Evolutionary conservation across 2,888 invertebrate species (phyloP).

Genomic region (Drosophila pegasa): DNA sequence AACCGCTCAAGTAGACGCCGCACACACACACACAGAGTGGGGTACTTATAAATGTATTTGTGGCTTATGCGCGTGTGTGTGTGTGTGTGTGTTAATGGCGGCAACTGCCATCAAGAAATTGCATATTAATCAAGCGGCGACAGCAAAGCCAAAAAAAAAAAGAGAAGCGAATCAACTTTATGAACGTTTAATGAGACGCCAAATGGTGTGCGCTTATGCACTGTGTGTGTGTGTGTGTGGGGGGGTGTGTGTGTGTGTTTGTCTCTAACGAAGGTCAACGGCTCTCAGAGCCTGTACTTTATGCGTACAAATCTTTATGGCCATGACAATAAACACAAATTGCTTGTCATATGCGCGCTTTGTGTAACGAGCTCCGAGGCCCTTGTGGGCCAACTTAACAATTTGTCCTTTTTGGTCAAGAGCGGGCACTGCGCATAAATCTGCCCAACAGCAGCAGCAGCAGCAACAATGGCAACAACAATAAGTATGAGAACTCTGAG

Average conservation of each 20-base stretch:
- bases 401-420: conserved; percentile 58
- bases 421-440: conserved; percentile 55
- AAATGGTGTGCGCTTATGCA: conserved; percentile 49
- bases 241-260: conserved; percentile 19
- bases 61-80: conserved; percentile 43
- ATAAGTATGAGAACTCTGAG: neutral
- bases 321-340: conserved; percentile 76
- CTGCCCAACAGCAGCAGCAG: conserved; percentile 25
- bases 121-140: conserved; percentile 73
- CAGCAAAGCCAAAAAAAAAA: conserved; percentile 36
- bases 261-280: conserved; percentile 64
- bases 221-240: conserved; percentile 5
- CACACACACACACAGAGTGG: conserved; percentile 32
- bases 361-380: conserved; percentile 64
- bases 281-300: conserved; percentile 34
- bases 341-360: conserved; percentile 77
- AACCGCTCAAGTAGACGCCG: conserved; percentile 52
- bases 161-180: conserved; percentile 50
- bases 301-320: conserved; percentile 70
- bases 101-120: conserved; percentile 71
- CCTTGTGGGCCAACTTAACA: conserved; percentile 59
- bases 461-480: conserved; percentile 16
- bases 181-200: conserved; percentile 71
- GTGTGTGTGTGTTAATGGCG: conserved; percentile 64
- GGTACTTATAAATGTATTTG: conserved; percentile 49